Evolutionary conservation across 2,888 invertebrate species (phyloP), one percentile per base, ranked within the genome.

Genomic region (Cheilosia grossa): DNA sequence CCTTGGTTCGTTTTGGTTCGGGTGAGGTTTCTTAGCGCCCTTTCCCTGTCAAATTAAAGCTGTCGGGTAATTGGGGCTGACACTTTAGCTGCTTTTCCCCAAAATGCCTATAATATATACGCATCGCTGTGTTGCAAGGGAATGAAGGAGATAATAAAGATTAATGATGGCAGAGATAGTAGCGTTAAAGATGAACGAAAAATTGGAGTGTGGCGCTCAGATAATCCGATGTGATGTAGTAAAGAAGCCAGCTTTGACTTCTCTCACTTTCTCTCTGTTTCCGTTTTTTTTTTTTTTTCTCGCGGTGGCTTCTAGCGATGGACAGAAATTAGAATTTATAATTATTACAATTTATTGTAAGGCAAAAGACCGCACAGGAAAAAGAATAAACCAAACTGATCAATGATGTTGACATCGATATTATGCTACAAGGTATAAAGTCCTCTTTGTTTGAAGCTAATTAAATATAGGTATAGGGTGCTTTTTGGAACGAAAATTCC

Each of bases 341-440:
- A 56, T 56, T 56, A 64, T 64, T 56, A 64, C 64, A 64, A 64
- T 74, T 74, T 63, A 74, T 56, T 64, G 10, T 33, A 10, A 10
- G 3, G 10, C 9, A 33, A 33, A 33, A 10, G 33, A 1, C 33
- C 10, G 2, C 2, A 37, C 0, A 37, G 4, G 10, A 37, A 10
- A 37, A 13, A 13, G 0, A 37, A 10, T 2, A 37, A 13, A 13
- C 4, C 10, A 37, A 37, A 37, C 13, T 4, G 13, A 10, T 4
- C 37, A 37, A 37, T 37, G 37, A 37, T 13, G 9, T 30, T 2
- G 30, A 30, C 9, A 30, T 30, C 7, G 9, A 30, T 9, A 9
- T 30, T 9, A 30, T 30, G 30, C 9, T 2, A 9, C 27, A 30
- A 9, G 27, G 30, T 2, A 9, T 30, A 9, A 2, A 1, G 30